Evolutionary conservation across 2,888 invertebrate species (phyloP).

Genomic region (Andrena trimmerana): DNA sequence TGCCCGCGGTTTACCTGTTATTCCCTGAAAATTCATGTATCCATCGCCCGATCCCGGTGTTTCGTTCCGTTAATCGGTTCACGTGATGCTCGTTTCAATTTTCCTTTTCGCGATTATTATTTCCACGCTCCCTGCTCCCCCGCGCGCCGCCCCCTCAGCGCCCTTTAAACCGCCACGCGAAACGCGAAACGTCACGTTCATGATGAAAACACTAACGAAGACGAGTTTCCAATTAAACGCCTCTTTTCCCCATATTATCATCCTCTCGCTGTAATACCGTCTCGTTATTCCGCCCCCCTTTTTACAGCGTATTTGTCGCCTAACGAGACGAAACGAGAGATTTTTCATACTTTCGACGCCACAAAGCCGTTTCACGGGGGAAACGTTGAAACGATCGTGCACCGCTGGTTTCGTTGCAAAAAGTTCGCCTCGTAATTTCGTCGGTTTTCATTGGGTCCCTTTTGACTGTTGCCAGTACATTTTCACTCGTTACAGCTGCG

Average conservation of each 20-base stretch:
- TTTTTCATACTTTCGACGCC: conserved; percentile 7
- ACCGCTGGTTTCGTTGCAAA: background rate
- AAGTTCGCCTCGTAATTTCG: conserved; percentile 11
- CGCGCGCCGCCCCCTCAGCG: too few species aligned
- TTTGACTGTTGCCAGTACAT: background rate
- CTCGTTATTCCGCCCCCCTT: conserved; percentile 4
- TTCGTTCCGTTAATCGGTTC: conserved; percentile 10
- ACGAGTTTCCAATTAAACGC: conserved; percentile 34
- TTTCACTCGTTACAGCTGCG: background rate
- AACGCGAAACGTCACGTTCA: conserved; percentile 10
- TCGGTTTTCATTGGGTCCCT: background rate
- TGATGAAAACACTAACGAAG: conserved; percentile 20
- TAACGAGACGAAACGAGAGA: conserved; percentile 26
- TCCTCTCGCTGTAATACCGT: conserved; percentile 11
- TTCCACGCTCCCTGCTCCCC: background rate
- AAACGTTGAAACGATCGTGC: conserved; percentile 4
- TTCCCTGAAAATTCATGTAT: conserved; percentile 47
- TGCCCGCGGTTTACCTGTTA: conserved; percentile 50
- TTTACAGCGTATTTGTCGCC: conserved; percentile 4
- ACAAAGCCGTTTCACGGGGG: conserved; percentile 2
- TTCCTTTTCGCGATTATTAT: conserved; percentile 22
- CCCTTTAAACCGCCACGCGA: background rate
- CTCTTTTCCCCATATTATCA: conserved; percentile 10
- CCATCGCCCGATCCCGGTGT: conserved; percentile 41
- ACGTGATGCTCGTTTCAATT: conserved; percentile 3